Conservation (phyloP, 2,888 invertebrate genomes). For the Halictus ligatus region DNA sequence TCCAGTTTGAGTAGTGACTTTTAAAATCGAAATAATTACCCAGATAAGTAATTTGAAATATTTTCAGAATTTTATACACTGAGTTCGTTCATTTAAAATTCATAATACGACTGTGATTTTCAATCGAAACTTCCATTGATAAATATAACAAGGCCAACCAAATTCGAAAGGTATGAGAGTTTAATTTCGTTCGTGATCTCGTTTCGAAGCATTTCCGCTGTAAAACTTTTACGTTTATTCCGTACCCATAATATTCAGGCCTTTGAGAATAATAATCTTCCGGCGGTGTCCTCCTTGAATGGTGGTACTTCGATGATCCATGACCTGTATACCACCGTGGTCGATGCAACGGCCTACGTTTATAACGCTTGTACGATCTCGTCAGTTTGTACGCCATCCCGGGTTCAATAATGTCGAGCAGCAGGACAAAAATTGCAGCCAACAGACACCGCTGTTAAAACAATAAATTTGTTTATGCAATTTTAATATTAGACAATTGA, state of each 20-base stretch:
- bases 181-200: neutral
- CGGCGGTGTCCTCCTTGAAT: conserved; percentile 61
- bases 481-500: neutral
- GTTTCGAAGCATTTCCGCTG: neutral
- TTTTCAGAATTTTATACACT: neutral
- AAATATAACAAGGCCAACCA: neutral
- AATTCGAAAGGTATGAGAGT: neutral
- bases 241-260: conserved; percentile 64
- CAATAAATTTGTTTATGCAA: neutral
- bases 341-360: conserved; percentile 61
- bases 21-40: neutral
- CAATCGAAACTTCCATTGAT: neutral
- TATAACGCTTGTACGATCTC: conserved; percentile 72
- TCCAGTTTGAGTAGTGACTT: neutral
- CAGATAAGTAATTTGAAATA: neutral
- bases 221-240: neutral
- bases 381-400: conserved; percentile 67
- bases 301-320: conserved; percentile 64
- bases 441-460: conserved; percentile 52
- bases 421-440: conserved; percentile 62
- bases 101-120: neutral
- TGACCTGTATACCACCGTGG: conserved; percentile 63
- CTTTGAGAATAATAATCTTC: conserved; percentile 54
- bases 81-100: neutral
- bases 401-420: conserved; percentile 67